Evolutionary conservation across 2,113 vertebrate species (phyloP), one percentile per base, ranked within the genome.

Genomic region (Hemiscyllium ocellatum): DNA sequence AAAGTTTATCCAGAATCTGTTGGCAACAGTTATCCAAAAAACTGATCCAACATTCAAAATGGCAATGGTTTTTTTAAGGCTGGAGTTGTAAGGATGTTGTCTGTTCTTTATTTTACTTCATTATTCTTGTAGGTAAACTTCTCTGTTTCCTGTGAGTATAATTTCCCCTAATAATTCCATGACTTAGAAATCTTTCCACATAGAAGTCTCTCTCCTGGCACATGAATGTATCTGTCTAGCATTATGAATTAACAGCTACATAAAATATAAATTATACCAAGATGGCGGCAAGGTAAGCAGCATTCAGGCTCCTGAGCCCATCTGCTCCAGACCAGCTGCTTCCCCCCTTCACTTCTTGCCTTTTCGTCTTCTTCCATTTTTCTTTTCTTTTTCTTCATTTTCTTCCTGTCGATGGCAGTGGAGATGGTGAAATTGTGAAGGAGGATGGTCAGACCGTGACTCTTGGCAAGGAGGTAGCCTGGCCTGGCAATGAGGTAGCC

Each of bases 141-240:
- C 17, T 91, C 89, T 90, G 87, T 61, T 61, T 29, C 65, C 87
- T 20, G 56, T 20, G 89, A 91, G 89, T 42, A 91, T 91, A 65
- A 91, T 91, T 65, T 91, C 89, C 56, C n/a, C 56, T 65, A 65
- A 66, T 91, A 91, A 66, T 37, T 91, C 33, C 33, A 91, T 91
- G n/a, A 91, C n/a, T 33, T n/a, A 66, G 42, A 47, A 90, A 29
- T 37, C 89, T 91, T 61, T 91, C 33, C 26, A 13, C 56, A 65
- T 33, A 15, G 52, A 91, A 19, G 15, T 90, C 56, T 90, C 87
- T 65, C 65, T 90, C 52, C 87, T 29, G 52, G 56, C 52, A 90
- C 87, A n/a, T 65, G 13, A 61, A 61, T 7, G 56, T 61, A 61
- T 90, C 56, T 33, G 26, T n/a, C 33, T n/a, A 33, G 29, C 56